Evolutionary conservation across 1,140 invertebrate species (phyloP).

Genomic region (Neoseiulus cucumeris): DNA sequence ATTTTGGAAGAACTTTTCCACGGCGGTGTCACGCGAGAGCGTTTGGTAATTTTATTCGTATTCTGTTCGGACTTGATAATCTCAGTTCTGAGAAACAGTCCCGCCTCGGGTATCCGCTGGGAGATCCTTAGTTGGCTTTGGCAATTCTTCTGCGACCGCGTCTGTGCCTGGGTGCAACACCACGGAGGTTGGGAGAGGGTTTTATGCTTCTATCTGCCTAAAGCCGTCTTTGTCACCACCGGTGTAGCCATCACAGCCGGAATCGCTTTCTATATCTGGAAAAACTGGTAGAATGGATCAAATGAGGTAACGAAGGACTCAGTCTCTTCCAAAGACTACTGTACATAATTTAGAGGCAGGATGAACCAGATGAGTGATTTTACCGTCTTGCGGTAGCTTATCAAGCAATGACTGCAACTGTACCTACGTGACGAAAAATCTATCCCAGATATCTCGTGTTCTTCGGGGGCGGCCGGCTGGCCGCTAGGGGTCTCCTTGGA

Average conservation of each 20-base stretch:
- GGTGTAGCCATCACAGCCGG: slow-evolving; percentile 4
- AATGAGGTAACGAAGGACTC: no score
- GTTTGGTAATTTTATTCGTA: not conserved
- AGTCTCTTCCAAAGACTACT: no score
- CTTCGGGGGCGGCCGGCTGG: no score
- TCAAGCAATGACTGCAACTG: no score
- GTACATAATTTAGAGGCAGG: no score
- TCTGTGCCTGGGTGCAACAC: not conserved
- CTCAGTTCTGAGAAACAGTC: not conserved
- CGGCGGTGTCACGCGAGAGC: not conserved
- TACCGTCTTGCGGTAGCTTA: no score
- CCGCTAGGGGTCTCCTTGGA: no score
- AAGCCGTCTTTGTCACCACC: not conserved
- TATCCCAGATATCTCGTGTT: no score
- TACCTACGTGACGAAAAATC: no score
- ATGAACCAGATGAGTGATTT: no score
- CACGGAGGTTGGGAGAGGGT: slow-evolving; percentile 2
- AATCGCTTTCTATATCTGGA: not conserved
- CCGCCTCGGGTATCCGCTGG: not conserved
- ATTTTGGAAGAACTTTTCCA: not conserved
- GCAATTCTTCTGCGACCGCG: not conserved
- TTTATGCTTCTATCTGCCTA: not conserved
- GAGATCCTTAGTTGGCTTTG: not conserved
- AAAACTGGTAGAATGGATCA: not conserved
- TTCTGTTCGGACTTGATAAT: slow-evolving; percentile 4